Evolutionary conservation across 2,888 invertebrate genomes (phyloP), one percentile per base, ranked within the genome.

Genomic region (Tipula confusa): DNA sequence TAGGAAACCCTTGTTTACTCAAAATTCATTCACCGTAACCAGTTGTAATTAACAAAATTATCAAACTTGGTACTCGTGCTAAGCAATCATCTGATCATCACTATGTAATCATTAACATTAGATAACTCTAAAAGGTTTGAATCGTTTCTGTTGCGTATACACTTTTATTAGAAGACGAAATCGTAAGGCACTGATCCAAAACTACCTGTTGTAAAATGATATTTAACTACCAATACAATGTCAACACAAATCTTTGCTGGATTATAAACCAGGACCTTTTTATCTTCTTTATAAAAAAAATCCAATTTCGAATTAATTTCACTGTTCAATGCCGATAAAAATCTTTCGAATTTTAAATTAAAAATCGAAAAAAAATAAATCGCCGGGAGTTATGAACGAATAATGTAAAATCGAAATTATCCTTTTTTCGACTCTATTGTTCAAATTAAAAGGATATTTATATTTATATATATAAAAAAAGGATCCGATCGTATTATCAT

Each of bases 401-500:
- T 24, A 64, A 64, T 64, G 24, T 24, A 64, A 64, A 64, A 24
- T 24, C 24, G 9, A 64, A 64, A 64, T 64, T 64, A 64, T 64
- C 64, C 64, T 64, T 64, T 64, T 64, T 24, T 64, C 64, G 64
- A 64, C 2, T 64, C 64, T 64, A 64, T 64, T 64, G 64, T 64
- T 64, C 18, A 64, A 64, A 64, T 24, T 15, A 43, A 43, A 43
- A 33, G 33, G 6, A 33, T 33, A n/a, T n/a, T n/a, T n/a, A n/a
- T n/a, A n/a, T n/a, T n/a, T n/a, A n/a, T n/a, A n/a, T n/a, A n/a
- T n/a, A n/a, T n/a, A 33, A n/a, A 43, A 7, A 43, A 64, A 24
- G 64, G 64, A 64, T 64, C 64, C 1, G 24, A 64, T 64, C 64
- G 18, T 48, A 48, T 18, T 18, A 48, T 48, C 48, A 48, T 48